These are phyloP conservation scores for Hermatobates lingyangjiaoensis DNA, from an alignment of 1,140 invertebrate genomes.

Conservation along the genomic window DNA sequence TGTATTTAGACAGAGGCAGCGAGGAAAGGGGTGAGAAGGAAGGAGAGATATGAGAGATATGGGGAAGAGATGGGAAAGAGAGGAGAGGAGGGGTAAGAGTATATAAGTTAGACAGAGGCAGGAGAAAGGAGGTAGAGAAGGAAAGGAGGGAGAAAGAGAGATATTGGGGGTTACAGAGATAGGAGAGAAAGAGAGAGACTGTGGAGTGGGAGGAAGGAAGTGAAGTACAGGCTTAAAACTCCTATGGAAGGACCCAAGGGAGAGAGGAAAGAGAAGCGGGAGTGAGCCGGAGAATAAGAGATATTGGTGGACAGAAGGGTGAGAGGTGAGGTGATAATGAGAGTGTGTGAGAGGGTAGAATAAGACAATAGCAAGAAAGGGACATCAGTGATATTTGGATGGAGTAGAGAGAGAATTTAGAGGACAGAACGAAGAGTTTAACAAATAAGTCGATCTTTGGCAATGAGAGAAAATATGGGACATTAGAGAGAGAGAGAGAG, in stretches of 20 bases:
- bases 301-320: neutral
- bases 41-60: neutral
- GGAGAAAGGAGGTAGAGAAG: slow-evolving; percentile 1
- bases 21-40: neutral
- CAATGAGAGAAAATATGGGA: neutral
- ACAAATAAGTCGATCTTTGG: neutral
- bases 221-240: neutral
- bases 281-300: neutral
- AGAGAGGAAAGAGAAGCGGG: neutral
- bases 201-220: neutral
- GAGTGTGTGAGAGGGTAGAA: neutral
- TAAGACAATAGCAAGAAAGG: neutral
- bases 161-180: neutral
- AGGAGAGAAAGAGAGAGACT: neutral
- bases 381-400: neutral
- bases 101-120: neutral
- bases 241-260: neutral
- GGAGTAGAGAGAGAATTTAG: neutral
- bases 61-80: neutral
- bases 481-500: neutral
- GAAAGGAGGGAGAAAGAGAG: neutral
- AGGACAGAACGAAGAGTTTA: neutral
- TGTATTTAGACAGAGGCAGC: neutral
- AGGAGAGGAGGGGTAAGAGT: neutral
- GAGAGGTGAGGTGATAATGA: neutral